Base-by-base conservation (phyloP, 2,888 invertebrate species). In the Stegophylla sp. region DNA sequence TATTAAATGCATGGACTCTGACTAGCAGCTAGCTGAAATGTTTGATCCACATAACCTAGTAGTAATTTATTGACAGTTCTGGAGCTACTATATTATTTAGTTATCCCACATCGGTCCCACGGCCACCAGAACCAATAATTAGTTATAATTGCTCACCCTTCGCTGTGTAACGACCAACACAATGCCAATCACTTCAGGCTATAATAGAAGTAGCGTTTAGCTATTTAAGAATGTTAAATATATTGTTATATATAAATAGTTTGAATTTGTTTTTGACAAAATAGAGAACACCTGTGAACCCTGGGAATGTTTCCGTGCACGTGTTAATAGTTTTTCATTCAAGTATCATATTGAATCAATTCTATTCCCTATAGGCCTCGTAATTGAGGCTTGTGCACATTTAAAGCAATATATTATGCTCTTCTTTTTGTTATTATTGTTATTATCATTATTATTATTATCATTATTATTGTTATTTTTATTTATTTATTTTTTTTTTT, bases 281-380 rank as follows among this genome's bases (percentile, higher is more conserved):
- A 79, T 79, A 79, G 79, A 71, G 51, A 79, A 69, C 51, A 79
- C 79, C 79, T 79, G 48, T 13, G 61, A 71, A 15, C 26, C 69
- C 51, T 79, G 48, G 69, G 69, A 79, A 79, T 79, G 79, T 79
- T 79, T 79, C 79, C 79, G 34, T 79, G 79, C 79, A 79, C 79
- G 79, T 71, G 79, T 79, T 79, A 71, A 64, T 64, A 64, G 63
- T 64, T 64, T 75, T 53, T 59, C 61, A 71, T 48, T 69, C 51
- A 79, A 69, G 71, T 79, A 79, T 51, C 61, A 53, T 69, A 67
- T 69, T 69, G 48, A 63, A 79, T 79, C 45, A 48, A 71, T 71
- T 79, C 28, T 59, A 61, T 59, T 71, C 71, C 59, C 23, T 71
- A n/a, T n/a, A 17, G 63, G 41, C 23, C 59, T 69, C 51, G 48